Conservation (phyloP, 2,888 invertebrate genomes). For the Entomobrya multifasciata region DNA sequence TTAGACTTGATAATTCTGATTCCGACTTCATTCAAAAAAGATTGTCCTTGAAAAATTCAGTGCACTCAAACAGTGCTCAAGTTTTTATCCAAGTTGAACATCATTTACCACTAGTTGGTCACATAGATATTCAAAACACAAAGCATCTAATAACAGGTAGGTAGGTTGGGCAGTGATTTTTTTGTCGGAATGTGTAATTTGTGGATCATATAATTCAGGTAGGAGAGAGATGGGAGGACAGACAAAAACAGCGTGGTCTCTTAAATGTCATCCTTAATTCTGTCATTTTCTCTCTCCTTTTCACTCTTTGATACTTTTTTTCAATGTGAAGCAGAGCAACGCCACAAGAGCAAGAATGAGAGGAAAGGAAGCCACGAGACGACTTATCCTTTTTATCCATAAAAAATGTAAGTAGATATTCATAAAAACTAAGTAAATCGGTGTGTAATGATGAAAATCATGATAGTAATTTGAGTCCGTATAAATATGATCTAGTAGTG, state of each 20-base stretch:
- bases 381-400: conserved; percentile 36
- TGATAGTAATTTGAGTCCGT: conserved; percentile 42
- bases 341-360: conserved; percentile 14
- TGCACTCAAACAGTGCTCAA: neutral
- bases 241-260: conserved; percentile 75
- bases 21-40: conserved; percentile 15
- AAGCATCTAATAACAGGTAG: conserved; percentile 56
- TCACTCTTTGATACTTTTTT: conserved; percentile 31
- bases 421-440: conserved; percentile 48
- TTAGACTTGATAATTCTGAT: conserved; percentile 31
- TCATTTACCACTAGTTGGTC: conserved; percentile 25
- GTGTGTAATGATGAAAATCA: conserved; percentile 66
- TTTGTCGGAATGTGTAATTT: conserved; percentile 76
- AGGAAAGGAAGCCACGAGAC: conserved; percentile 21
- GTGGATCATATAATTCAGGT: conserved; percentile 76
- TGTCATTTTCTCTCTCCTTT: conserved; percentile 70
- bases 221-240: conserved; percentile 68
- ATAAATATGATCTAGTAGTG: conserved; percentile 60
- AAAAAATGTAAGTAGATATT: conserved; percentile 28
- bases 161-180: conserved; percentile 72
- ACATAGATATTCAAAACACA: conserved; percentile 10
- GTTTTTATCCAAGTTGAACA: neutral
- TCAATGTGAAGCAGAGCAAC: neutral
- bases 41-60: no score
- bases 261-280: conserved; percentile 76